Evolutionary conservation across 2,797 vertebrate genomes (phyloP), one percentile per base, ranked within the genome.

Genomic region (Podarcis lilfordi): DNA sequence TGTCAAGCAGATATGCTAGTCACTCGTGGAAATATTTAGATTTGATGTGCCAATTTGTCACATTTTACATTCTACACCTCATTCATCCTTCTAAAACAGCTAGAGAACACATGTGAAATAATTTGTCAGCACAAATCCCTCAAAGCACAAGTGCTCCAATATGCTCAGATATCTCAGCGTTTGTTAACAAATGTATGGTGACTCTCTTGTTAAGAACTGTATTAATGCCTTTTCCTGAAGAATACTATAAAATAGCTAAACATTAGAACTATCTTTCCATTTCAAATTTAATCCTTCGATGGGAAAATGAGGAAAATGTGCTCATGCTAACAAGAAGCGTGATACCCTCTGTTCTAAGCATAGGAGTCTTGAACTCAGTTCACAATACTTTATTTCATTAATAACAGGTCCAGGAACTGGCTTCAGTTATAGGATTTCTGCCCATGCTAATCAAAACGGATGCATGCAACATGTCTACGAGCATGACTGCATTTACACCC

Each of bases 391-490:
- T 90, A 85, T 35, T 86, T 21, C 9, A 91, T 25, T 86, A 92
- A 91, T 80, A 83, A 89, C 11, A 37, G 55, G 45, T 69, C 92
- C 82, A 83, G 90, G 86, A 91, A 11, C 74, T 17, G 64, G 91
- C 66, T 90, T n/a, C 17, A 91, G 21, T 78, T 93, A 93, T 66
- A 93, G 85, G 72, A 95, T 91, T 92, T 43, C 80, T 93, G 78
- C 84, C 86, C 86, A 87, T 78, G 17, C 4, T 92, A 91, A 95
- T 92, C 93, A 92, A 93, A 95, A 95, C 77, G 86, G 89, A 92
- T 88, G 91, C 80, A 87, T 9, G 59, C 45, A 93, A 88, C 55
- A 89, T 95, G 86, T 84, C 89, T 86, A 90, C 78, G 86, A 89
- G 81, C 71, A 85, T 66, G 78, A 45, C 10, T 91, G 17, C n/a